Evolutionary conservation across 2,888 invertebrate species (phyloP).

Genomic region (Notodonta dromedarius): DNA sequence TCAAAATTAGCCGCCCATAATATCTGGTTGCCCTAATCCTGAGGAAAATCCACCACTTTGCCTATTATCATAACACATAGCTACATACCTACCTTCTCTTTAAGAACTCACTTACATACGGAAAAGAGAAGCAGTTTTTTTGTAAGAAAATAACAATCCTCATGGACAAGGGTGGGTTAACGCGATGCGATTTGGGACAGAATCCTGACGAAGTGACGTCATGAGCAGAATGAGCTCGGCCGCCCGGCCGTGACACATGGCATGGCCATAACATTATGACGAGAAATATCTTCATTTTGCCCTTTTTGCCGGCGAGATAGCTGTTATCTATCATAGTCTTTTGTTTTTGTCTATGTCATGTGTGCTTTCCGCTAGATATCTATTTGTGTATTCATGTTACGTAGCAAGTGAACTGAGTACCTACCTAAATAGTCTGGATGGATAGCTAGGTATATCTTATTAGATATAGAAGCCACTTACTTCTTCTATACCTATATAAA

Average conservation of each 20-base stretch:
- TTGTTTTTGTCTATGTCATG: conserved; percentile 23
- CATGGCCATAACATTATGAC: conserved; percentile 64
- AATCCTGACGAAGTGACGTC: conserved; percentile 59
- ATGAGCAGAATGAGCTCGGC: conserved; percentile 44
- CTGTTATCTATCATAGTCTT: conserved; percentile 42
- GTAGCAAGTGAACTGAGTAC: neutral
- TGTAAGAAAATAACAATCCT: too few relatives aligned
- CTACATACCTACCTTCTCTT: too few relatives aligned
- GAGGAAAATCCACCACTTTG: too few relatives aligned
- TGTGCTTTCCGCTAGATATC: neutral
- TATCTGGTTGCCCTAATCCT: too few relatives aligned
- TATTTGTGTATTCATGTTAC: neutral
- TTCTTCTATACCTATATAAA: too few relatives aligned
- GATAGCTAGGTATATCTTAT: too few relatives aligned
- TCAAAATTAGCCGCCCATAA: too few relatives aligned
- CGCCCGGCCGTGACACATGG: conserved; percentile 61
- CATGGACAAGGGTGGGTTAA: conserved; percentile 37
- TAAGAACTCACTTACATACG: too few relatives aligned
- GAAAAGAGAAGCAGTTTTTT: too few relatives aligned
- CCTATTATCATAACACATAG: too few relatives aligned
- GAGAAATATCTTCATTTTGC: conserved; percentile 65
- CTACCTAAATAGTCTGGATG: too few relatives aligned
- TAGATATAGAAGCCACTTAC: too few relatives aligned
- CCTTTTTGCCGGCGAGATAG: conserved; percentile 60
- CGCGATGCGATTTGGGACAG: conserved; percentile 58